Evolutionary conservation across 2,113 vertebrate species (phyloP), one percentile per base, ranked within the genome.

Genomic region (Vidua chalybeata): DNA sequence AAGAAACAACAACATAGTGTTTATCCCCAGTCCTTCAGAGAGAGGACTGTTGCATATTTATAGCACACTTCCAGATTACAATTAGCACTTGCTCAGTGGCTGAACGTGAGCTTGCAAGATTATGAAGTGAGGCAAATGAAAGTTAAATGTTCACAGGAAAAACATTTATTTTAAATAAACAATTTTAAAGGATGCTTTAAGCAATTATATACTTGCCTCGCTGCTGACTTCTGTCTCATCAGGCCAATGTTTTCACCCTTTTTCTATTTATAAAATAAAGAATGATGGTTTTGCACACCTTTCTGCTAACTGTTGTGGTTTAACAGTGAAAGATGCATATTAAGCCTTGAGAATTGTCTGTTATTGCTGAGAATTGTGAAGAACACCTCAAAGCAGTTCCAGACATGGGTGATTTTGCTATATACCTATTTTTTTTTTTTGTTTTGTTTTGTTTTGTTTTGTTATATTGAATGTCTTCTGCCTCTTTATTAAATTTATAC

Each of bases 51-150:
- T 87, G 41, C 69, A 89, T 94, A 93, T 87, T 93, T 89, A 93
- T 82, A 61, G 11, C 23, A 37, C 68, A 76, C 21, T 89, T 73
- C 33, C 80, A 91, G 73, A 82, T 87, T 84, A 89, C 66, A 95
- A 81, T 93, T 89, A 94, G 39, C 48, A 89, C 61, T 90, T 94
- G 37, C 73, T 88, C 79, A 75, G 48, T 39, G 43, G 72, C 45
- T 71, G 86, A 88, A 84, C 15, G 2, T 92, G 91, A 87, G 24
- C 4, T 94, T 94, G 77, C 80, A 95, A 87, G 49, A 89, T 87
- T 71, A 94, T 95, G 74, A 95, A 84, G 43, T 35, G 37, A 82
- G 64, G 20, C 26, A 82, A 84, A 68, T 20, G 55, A 33, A 91
- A 68, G 12, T 39, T 43, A 94, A 89, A 68, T 59, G 2, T 5